Evolutionary conservation across 2,113 vertebrate species (phyloP), one percentile per base, ranked within the genome.

Genomic region (Gallinago paraguaiae): DNA sequence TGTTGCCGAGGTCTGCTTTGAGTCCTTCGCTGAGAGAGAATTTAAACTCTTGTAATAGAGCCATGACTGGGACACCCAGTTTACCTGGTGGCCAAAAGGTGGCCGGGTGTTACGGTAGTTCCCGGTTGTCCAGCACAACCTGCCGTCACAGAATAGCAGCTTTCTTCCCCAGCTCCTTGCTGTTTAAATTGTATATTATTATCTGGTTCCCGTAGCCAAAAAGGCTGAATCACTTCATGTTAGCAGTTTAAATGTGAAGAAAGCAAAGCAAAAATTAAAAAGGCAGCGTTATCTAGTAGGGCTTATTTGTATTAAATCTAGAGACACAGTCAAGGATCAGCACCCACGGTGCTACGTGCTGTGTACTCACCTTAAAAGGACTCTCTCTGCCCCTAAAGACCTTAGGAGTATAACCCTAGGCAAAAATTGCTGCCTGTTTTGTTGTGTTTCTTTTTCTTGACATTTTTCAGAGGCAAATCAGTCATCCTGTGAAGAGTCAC

Each of bases 121-220:
- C 56, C 77, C 78, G 39, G 22, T 71, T 92, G 61, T 50, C 72
- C 57, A 76, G 72, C 77, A 72, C 72, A 89, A 77, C 48, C 86
- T 85, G 68, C 76, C 61, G 51, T 86, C 33, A 27, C 25, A 14
- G 51, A 84, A 88, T 46, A 92, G 33, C 77, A 91, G 53, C 77
- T 92, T 91, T 91, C 69, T 79, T 89, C 35, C 30, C 33, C 20
- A 9, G 57, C 24, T 89, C 12, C 28, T 78, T 82, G 65, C 74
- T 76, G 53, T 93, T 91, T 87, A 79, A 92, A 68, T 92, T 92
- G 48, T 71, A 23, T 89, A 46, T 87, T 93, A 78, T 67, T 92
- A 82, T 76, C 53, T 84, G 56, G 14, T 92, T 92, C 60, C 82
- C 30, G 39, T 23, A 95, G 69, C 61, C 74, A 87, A 89, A 89